Evolutionary conservation across 1,140 invertebrate species (phyloP).

Genomic region (Diachasma alloeum): DNA sequence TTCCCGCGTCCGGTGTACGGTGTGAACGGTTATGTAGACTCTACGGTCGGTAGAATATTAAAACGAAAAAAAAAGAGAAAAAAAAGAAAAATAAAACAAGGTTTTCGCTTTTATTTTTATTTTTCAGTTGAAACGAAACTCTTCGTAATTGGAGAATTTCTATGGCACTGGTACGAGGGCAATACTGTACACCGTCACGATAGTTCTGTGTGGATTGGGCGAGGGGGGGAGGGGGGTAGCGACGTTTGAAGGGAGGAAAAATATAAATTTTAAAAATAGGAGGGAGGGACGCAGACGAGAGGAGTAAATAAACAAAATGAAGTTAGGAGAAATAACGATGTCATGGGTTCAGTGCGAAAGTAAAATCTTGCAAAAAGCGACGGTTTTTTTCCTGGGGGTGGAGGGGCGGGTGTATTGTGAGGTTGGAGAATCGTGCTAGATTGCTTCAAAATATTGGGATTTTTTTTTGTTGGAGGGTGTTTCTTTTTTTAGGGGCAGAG

Average conservation of each 20-base stretch:
- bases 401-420: background rate
- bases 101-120: background rate
- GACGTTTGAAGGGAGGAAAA: background rate
- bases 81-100: background rate
- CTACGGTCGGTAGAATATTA: constrained; percentile 2
- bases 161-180: background rate
- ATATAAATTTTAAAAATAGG: background rate
- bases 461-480: no score
- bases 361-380: no score
- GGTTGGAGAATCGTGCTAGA: background rate
- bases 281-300: background rate
- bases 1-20: background rate
- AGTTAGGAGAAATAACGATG: background rate
- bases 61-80: constrained; percentile 15
- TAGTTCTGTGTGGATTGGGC: background rate
- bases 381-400: background rate
- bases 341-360: background rate
- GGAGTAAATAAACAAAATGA: background rate
- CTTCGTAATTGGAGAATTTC: constrained; percentile 24
- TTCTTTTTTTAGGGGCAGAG: no score
- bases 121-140: constrained; percentile 1
- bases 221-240: background rate
- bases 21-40: background rate
- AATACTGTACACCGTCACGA: background rate
- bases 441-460: no score